These are phyloP conservation scores for Echinarachnius parma DNA, from an alignment of 53 echinoderm and acorn worm genomes.

Conservation along the genomic window DNA sequence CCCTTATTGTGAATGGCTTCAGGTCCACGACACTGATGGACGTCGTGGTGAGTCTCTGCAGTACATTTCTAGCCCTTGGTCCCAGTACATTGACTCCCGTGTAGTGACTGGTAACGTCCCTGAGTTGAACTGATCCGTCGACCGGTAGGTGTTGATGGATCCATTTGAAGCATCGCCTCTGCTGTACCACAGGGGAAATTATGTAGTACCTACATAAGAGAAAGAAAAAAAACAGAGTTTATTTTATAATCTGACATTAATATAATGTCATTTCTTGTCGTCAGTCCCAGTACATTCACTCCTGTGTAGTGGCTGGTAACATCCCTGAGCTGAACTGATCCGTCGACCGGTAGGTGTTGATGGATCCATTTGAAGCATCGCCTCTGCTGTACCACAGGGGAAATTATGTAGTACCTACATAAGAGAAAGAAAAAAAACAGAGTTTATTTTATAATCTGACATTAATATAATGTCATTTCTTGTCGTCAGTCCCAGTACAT, in stretches of 20 bases:
- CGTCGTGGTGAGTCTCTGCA: conserved; percentile 79
- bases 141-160: conserved; percentile 70
- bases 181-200: conserved; percentile 77
- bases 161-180: conserved; percentile 67
- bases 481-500: conserved; percentile 88
- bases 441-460: no score
- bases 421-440: no score
- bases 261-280: conserved; percentile 75
- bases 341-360: conserved; percentile 68
- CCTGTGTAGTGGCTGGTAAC: conserved; percentile 73
- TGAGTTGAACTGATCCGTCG: conserved; percentile 75
- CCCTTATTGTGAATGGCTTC: conserved; percentile 78
- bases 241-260: no score
- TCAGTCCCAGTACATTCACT: conserved; percentile 91
- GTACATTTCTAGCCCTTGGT: conserved; percentile 80
- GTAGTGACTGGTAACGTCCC: conserved; percentile 69
- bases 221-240: no score
- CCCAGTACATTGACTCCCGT: conserved; percentile 92
- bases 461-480: no score
- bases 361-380: conserved; percentile 75
- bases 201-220: conserved; percentile 70
- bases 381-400: conserved; percentile 65
- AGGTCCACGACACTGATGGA: conserved; percentile 67
- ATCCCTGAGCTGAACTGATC: conserved; percentile 76
- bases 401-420: conserved; percentile 83